Evolutionary conservation across 1,140 invertebrate genomes (phyloP).

Genomic region (Ceratitis capitata): DNA sequence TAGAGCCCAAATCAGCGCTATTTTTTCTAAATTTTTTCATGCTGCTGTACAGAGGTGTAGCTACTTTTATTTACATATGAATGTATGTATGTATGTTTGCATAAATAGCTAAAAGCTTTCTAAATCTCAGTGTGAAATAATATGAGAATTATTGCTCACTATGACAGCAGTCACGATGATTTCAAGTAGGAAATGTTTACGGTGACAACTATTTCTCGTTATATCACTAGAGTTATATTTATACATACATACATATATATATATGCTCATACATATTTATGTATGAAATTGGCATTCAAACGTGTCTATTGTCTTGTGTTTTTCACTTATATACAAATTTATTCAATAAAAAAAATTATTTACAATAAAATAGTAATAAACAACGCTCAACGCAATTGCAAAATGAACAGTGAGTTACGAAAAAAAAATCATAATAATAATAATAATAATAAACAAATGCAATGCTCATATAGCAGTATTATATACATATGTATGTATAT

Average conservation of each 20-base stretch:
- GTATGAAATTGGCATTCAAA: not conserved
- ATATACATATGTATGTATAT: too few species aligned
- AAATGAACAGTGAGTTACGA: not conserved
- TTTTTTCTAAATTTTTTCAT: not conserved
- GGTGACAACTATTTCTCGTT: not conserved
- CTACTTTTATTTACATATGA: not conserved
- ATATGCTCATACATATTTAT: not conserved
- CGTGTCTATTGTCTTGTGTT: not conserved
- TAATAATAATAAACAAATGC: not conserved
- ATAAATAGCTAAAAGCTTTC: not conserved
- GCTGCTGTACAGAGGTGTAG: not conserved
- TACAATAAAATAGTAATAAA: not conserved
- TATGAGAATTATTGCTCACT: not conserved
- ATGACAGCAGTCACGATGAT: constrained; percentile 14
- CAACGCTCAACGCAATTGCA: not conserved
- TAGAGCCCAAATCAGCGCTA: not conserved
- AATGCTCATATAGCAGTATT: too few species aligned
- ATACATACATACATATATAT: not conserved
- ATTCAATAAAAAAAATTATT: not conserved
- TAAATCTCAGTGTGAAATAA: not conserved
- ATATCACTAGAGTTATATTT: not conserved
- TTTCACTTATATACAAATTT: not conserved
- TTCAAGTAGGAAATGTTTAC: constrained; percentile 24
- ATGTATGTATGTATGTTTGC: not conserved
- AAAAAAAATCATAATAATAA: not conserved